Evolutionary conservation across 2,113 vertebrate genomes (phyloP).

Genomic region (Xyliphius kryptos): DNA sequence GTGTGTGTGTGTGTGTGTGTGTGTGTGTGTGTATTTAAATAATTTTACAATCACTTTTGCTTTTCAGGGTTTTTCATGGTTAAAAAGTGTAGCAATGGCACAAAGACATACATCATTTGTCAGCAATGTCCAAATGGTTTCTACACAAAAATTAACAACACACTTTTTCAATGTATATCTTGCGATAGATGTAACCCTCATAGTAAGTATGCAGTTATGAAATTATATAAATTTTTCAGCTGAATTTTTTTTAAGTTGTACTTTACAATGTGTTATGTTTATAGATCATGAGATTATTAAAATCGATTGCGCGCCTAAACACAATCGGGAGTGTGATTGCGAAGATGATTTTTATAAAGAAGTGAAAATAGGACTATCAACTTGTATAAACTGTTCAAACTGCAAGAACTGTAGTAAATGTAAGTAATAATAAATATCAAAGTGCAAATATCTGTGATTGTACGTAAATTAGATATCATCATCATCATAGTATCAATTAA

Average conservation of each 20-base stretch:
- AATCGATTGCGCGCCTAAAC: neutral
- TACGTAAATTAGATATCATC: too few relatives aligned
- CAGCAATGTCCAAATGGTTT: neutral
- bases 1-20: too few relatives aligned
- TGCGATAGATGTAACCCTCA: rapidly evolving
- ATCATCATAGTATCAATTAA: too few relatives aligned
- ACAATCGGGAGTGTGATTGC: neutral
- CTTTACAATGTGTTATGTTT: neutral
- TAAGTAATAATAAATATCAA: neutral
- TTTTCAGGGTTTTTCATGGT: slow-evolving; percentile 28
- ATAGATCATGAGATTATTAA: neutral
- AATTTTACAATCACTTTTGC: neutral
- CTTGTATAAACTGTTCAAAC: neutral
- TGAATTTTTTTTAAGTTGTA: too few relatives aligned
- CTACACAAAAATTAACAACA: rapidly evolving
- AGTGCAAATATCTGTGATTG: too few relatives aligned
- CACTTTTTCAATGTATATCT: rapidly evolving
- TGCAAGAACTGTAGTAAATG: neutral
- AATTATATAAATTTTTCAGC: neutral
- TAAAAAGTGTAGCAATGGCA: rapidly evolving
- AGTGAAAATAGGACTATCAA: neutral
- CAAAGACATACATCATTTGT: neutral
- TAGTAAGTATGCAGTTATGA: too few relatives aligned
- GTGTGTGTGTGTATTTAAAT: too few relatives aligned
- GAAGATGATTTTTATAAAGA: neutral